These are phyloP conservation scores for Micropterix aruncella DNA, from an alignment of 2,888 invertebrate species.

Conservation along the genomic window DNA sequence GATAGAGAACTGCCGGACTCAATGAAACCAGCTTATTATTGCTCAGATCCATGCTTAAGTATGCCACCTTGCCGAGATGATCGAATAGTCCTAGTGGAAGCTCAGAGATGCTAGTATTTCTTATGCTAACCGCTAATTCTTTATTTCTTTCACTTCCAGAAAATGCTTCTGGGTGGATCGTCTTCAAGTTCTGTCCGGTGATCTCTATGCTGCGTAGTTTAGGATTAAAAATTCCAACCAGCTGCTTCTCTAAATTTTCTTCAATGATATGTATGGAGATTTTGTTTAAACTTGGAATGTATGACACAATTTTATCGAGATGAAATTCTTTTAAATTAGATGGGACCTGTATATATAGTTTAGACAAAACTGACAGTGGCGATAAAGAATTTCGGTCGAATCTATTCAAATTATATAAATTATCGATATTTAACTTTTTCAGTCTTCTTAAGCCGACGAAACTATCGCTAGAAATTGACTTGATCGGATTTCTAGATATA, in stretches of 20 bases:
- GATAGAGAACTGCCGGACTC: constrained; percentile 75
- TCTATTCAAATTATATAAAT: constrained; percentile 56
- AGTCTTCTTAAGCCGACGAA: constrained; percentile 56
- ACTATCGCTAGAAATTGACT: constrained; percentile 56
- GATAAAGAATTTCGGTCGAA: constrained; percentile 63
- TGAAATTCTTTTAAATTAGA: constrained; percentile 54
- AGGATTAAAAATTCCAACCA: constrained; percentile 62
- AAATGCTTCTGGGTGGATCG: constrained; percentile 66
- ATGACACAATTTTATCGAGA: constrained; percentile 55
- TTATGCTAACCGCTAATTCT: constrained; percentile 63
- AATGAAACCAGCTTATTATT: constrained; percentile 67
- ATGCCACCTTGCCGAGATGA: constrained; percentile 62
- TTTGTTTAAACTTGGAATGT: constrained; percentile 58
- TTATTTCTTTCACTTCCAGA: constrained; percentile 58
- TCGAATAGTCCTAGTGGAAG: constrained; percentile 69
- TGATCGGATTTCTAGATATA: constrained; percentile 69
- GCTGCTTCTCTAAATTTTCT: constrained; percentile 54
- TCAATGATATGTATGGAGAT: constrained; percentile 67
- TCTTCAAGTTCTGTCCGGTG: constrained; percentile 57
- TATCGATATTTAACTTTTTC: constrained; percentile 60
- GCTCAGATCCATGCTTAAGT: constrained; percentile 68
- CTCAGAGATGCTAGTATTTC: constrained; percentile 63
- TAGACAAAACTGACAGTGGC: constrained; percentile 55
- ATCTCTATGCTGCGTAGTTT: constrained; percentile 71
- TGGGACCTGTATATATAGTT: constrained; percentile 56